These are phyloP conservation scores for Eptesicus fuscus DNA, from an alignment of 2,113 vertebrate species.

Conservation along the genomic window DNA sequence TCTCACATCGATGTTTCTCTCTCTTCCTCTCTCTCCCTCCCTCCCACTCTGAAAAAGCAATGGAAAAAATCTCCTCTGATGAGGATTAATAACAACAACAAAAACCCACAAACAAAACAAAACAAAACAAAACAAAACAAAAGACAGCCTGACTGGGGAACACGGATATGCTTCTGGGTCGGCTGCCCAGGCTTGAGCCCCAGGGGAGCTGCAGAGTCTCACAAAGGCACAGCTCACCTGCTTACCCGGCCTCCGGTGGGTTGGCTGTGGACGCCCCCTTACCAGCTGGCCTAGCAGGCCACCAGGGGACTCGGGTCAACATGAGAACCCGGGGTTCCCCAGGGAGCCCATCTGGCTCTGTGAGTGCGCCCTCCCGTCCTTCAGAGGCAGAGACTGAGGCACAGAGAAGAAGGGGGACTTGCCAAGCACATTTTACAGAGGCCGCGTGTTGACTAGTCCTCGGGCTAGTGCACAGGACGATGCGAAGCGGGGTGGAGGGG, in stretches of 20 bases:
- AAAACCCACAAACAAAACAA: too few relatives aligned
- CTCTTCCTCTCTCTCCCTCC: too few relatives aligned
- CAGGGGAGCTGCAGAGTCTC: background rate
- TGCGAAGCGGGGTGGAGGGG: background rate
- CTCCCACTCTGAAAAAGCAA: too few relatives aligned
- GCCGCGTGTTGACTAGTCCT: accelerated
- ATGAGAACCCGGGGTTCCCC: background rate
- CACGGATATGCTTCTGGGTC: background rate
- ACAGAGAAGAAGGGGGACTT: background rate
- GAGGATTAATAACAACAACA: too few relatives aligned
- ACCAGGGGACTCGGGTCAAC: background rate
- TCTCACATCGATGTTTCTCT: too few relatives aligned
- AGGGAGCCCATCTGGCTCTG: background rate
- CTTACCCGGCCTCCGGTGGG: too few relatives aligned
- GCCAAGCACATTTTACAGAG: background rate
- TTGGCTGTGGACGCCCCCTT: accelerated
- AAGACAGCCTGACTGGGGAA: background rate
- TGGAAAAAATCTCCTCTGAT: too few relatives aligned
- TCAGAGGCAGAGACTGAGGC: background rate
- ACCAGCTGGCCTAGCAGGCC: background rate
- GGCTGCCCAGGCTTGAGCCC: background rate
- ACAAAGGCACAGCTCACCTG: background rate
- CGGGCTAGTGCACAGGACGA: accelerated
- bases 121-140: too few relatives aligned
- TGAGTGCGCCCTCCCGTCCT: background rate